These are phyloP conservation scores for Metridium senile DNA, from an alignment of 92 coral and sea anemone species.

Conservation along the genomic window DNA sequence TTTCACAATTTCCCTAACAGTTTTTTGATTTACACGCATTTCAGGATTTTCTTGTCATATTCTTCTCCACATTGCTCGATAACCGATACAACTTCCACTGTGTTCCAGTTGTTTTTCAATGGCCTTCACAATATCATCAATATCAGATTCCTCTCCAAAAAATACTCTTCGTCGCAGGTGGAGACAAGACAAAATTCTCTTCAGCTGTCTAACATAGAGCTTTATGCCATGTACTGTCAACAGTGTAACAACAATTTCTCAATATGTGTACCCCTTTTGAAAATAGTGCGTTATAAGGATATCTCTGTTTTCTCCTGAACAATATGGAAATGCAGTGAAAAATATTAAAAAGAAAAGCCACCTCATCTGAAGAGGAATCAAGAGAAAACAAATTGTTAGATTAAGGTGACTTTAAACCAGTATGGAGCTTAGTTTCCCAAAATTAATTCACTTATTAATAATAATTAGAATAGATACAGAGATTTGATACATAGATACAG, in stretches of 20 bases:
- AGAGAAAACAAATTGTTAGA: background rate
- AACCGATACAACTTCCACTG: constrained; percentile 22
- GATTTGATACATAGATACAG: too few species aligned
- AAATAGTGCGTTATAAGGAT: constrained; percentile 22
- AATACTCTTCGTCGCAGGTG: constrained; percentile 10
- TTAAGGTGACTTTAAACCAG: background rate
- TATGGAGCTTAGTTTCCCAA: background rate
- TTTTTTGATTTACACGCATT: constrained; percentile 2
- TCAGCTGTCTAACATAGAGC: constrained; percentile 14
- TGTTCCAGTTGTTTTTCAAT: background rate
- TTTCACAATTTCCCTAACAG: constrained; percentile 13
- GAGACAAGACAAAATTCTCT: constrained; percentile 5
- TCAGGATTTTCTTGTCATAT: background rate
- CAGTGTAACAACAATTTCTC: constrained; percentile 29
- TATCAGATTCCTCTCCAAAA: background rate
- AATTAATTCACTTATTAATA: too few species aligned
- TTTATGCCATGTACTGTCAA: constrained; percentile 16
- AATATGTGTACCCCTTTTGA: constrained; percentile 21
- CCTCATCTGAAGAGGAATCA: constrained; percentile 8
- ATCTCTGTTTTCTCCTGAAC: constrained; percentile 28
- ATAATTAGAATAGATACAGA: too few species aligned
- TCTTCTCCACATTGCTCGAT: constrained; percentile 19
- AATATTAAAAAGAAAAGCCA: background rate
- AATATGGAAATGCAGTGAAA: constrained; percentile 15
- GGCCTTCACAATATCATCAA: constrained; percentile 2